phyloP scores from a whole-genome alignment of 2,113 vertebrate species.

The Rhinogobius similis region DNA sequence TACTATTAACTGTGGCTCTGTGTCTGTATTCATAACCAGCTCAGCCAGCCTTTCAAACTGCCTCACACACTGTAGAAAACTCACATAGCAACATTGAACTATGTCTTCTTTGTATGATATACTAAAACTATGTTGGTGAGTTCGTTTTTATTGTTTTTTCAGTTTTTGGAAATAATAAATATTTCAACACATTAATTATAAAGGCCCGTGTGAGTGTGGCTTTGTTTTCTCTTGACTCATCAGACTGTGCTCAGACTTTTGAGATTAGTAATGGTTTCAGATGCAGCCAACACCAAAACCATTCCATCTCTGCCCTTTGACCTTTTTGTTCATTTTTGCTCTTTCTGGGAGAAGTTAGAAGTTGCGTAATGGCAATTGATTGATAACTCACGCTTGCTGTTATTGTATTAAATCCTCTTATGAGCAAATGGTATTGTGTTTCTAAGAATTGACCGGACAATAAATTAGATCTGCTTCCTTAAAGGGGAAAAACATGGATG shows the following conservation, averaged over 20 bases:
- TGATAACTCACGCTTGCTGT: slow-evolving; percentile 15
- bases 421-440: not conserved
- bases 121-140: slow-evolving; percentile 77
- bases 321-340: not conserved
- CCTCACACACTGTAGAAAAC: slow-evolving; percentile 79
- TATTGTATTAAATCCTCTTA: slow-evolving; percentile 22
- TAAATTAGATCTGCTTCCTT: not conserved
- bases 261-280: not conserved
- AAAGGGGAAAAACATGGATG: not conserved
- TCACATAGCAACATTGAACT: slow-evolving; percentile 74
- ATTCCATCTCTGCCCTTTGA: not conserved
- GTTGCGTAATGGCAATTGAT: slow-evolving; percentile 14
- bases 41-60: slow-evolving; percentile 82
- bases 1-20: slow-evolving; percentile 50
- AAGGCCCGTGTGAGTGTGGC: slow-evolving; percentile 11
- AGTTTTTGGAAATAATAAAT: slow-evolving; percentile 78
- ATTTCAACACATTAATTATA: slow-evolving; percentile 72
- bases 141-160: slow-evolving; percentile 74
- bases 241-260: not conserved
- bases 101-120: slow-evolving; percentile 77
- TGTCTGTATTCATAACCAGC: slow-evolving; percentile 72
- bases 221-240: slow-evolving; percentile 6
- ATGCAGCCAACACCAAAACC: not conserved
- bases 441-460: slow-evolving; percentile 1
- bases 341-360: slow-evolving; percentile 16